These are phyloP conservation scores for Poecilia velifera DNA, from an alignment of 2,797 vertebrate species.

Conservation along the genomic window DNA sequence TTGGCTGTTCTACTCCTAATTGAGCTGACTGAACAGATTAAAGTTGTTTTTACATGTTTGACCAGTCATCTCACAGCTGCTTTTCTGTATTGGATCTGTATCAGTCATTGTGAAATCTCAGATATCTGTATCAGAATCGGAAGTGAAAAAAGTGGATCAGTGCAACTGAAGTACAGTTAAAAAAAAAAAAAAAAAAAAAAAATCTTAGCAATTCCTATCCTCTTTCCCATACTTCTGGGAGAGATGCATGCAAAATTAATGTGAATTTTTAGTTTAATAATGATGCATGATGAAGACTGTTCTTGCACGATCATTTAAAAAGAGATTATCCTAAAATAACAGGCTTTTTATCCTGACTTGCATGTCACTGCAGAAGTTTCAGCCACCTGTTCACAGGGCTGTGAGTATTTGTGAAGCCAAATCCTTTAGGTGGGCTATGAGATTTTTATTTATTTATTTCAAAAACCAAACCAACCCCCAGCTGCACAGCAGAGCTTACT, in stretches of 20 bases:
- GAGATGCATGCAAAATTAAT: neutral
- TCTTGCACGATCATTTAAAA: neutral
- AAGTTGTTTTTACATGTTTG: too few relatives aligned
- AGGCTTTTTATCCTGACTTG: neutral
- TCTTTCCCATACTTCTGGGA: neutral
- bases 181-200: too few relatives aligned
- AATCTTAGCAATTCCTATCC: neutral
- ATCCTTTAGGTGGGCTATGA: conserved; percentile 28
- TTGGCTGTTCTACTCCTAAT: too few relatives aligned
- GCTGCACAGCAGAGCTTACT: conserved; percentile 28
- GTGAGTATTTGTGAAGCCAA: conserved; percentile 6
- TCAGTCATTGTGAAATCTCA: too few relatives aligned
- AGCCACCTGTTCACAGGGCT: neutral
- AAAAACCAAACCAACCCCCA: conserved; percentile 41
- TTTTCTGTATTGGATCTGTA: too few relatives aligned
- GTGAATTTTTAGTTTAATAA: neutral
- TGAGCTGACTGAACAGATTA: too few relatives aligned
- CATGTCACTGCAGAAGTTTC: neutral
- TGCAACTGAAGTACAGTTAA: too few relatives aligned
- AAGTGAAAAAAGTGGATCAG: too few relatives aligned
- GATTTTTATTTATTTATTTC: conserved; percentile 22
- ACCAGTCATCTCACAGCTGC: too few relatives aligned
- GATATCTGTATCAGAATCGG: too few relatives aligned
- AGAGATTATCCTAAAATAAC: neutral
- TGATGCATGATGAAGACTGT: neutral